A percentile compares a stretch with the other conserved stretches of the same genome.
Conservation (phyloP, 2,113 vertebrate species). For the Zingel zingel region DNA sequence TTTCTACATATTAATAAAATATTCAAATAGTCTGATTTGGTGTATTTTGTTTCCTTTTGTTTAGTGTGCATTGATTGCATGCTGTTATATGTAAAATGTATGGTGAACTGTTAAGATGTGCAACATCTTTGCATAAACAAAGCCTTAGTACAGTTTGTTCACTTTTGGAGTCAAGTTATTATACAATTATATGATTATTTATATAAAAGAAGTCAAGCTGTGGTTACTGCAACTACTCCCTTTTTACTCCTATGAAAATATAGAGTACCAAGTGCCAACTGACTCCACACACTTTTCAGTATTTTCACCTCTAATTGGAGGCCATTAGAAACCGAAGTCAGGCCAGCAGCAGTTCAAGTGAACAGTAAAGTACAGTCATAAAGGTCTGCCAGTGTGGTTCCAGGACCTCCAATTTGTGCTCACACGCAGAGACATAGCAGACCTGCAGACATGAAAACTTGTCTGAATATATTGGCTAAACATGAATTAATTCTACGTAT, state of each 20-base stretch:
- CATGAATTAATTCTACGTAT: not conserved
- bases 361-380: conserved; percentile 25
- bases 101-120: not conserved
- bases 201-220: not conserved
- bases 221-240: not conserved
- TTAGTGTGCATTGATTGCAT: not conserved
- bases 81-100: no score
- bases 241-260: conserved; percentile 22
- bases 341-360: conserved; percentile 16
- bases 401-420: conserved; percentile 14
- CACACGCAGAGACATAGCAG: not conserved
- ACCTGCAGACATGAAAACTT: not conserved
- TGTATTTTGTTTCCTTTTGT: conserved; percentile 25
- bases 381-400: conserved; percentile 3
- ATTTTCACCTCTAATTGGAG: conserved; percentile 54
- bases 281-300: conserved; percentile 42
- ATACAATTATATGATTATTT: no score
- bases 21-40: conserved; percentile 84
- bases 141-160: not conserved
- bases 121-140: not conserved
- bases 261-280: conserved; percentile 21
- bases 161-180: not conserved
- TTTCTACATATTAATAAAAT: conserved; percentile 99
- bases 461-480: not conserved
- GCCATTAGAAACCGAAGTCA: conserved; percentile 44